Evolutionary conservation across 2,888 invertebrate genomes (phyloP).

Genomic region (Beris morrisii): DNA sequence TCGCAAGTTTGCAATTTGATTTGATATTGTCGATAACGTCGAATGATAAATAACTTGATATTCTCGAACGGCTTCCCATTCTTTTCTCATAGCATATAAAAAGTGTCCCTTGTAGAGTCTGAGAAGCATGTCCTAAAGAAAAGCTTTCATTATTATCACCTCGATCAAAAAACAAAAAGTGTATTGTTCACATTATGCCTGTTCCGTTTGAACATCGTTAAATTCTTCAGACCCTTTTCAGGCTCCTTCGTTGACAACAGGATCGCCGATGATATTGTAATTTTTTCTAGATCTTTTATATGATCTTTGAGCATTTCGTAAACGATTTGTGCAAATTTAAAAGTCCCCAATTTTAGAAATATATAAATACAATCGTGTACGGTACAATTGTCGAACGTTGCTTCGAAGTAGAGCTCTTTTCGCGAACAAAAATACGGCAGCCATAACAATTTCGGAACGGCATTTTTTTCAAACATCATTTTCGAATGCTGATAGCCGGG

Average conservation of each 20-base stretch:
- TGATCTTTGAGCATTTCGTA: conserved; percentile 14
- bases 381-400: neutral
- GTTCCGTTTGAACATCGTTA: conserved; percentile 1
- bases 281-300: conserved; percentile 11
- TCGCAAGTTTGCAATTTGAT: conserved; percentile 31
- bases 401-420: conserved; percentile 14
- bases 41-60: conserved; percentile 34
- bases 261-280: conserved; percentile 2
- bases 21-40: neutral
- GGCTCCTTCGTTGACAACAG: conserved; percentile 3
- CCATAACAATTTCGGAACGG: neutral
- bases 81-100: conserved; percentile 13
- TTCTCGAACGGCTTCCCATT: conserved; percentile 16
- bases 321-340: conserved; percentile 31
- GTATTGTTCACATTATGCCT: conserved; percentile 5
- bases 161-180: neutral
- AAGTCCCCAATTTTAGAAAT: conserved; percentile 33
- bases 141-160: neutral
- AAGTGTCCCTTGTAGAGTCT: conserved; percentile 24
- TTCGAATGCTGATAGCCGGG: conserved; percentile 30
- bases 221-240: conserved; percentile 8
- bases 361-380: conserved; percentile 24
- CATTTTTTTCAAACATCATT: conserved; percentile 28
- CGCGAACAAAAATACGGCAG: conserved; percentile 6
- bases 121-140: conserved; percentile 22